Evolutionary conservation across 2,888 invertebrate species (phyloP), one percentile per base, ranked within the genome.

Genomic region (Gymnoscelis rufifasciata): DNA sequence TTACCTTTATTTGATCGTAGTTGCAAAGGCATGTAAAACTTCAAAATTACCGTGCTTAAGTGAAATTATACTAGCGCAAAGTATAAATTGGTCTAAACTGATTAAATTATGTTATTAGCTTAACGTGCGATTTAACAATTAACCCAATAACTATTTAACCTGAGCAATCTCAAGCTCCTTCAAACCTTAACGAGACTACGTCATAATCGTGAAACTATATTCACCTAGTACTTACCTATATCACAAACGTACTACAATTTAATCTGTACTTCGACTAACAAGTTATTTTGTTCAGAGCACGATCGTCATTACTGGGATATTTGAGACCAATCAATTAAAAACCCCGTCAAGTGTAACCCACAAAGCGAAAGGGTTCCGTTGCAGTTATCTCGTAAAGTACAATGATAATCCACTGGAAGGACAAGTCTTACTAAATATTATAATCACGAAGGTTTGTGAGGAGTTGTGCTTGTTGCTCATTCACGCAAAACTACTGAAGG

Each of bases 201-300:
- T 54, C 51, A 52, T 46, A 66, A 62, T 70, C 71, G 71, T 70
- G 71, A 62, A 68, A 64, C 64, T 60, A 66, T 69, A 71, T 68
- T 71, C 67, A 68, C 58, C 58, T 39, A 60, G 57, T 56, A 60
- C 56, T 56, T 59, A 50, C 35, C 36, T 36, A 19, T 13, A 51
- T 31, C 35, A 43, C 43, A 13, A 52, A 53, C 49, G 44, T 42
- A 54, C 51, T 55, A 26, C 12, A 33, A 13, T 53, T 38, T 52
- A 52, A 50, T 23, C 53, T 52, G 49, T 52, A 35, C 39, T 59
- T 60, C 60, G 55, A 62, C 64, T 68, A 71, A 70, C 68, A 70
- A 72, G 69, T 72, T 66, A 71, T 69, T 69, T 70, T 60, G 68
- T 66, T 61, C 54, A 48, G 52, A 53, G 69, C 74, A 74, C 74